phyloP scores from a whole-genome alignment of 2,797 vertebrate genomes.

The Sebastes itinus region DNA sequence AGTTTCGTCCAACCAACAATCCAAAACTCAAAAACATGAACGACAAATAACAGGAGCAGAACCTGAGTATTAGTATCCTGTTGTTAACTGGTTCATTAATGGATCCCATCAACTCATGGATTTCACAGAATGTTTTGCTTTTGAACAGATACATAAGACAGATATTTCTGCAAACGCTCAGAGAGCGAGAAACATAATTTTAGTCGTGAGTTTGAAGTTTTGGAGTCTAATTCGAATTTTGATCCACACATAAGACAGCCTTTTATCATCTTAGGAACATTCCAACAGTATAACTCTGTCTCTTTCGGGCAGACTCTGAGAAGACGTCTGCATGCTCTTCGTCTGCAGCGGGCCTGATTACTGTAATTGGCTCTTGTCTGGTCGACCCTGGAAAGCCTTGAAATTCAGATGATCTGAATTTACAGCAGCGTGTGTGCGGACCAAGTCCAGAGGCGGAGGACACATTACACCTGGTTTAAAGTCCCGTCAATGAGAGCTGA shows the following conservation, averaged over 20 bases:
- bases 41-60: background rate
- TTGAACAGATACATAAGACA: background rate
- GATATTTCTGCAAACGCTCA: background rate
- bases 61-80: background rate
- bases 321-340: background rate
- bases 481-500: background rate
- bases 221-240: background rate
- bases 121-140: background rate
- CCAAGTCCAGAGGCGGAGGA: background rate
- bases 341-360: constrained; percentile 5
- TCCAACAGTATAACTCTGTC: background rate
- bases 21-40: background rate
- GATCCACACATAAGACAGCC: background rate
- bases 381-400: background rate
- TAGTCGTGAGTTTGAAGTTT: background rate
- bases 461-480: background rate
- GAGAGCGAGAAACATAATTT: background rate
- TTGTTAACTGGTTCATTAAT: background rate
- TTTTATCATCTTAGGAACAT: background rate
- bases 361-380: constrained; percentile 1
- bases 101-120: background rate
- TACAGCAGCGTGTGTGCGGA: background rate
- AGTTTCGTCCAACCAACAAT: background rate
- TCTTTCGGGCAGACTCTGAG: background rate
- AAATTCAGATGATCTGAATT: constrained; percentile 1